These are phyloP conservation scores for Phalloptychus januarius DNA, from an alignment of 2,797 vertebrate genomes.

Conservation along the genomic window DNA sequence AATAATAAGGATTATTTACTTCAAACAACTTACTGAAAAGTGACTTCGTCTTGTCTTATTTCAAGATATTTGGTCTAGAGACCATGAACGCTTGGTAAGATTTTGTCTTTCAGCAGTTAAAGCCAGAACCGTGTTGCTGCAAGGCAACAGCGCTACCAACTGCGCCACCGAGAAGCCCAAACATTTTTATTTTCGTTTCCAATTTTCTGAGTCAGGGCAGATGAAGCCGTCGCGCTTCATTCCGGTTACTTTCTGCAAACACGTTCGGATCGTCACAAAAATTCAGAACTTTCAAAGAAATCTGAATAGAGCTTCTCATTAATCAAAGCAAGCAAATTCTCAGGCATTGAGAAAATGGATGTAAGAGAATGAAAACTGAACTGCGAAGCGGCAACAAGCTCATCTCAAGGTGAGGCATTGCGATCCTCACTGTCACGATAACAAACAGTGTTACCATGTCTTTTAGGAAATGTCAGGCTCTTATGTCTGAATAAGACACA, in stretches of 20 bases:
- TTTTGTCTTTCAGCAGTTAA: no score
- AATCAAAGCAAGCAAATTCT: not conserved
- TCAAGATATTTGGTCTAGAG: no score
- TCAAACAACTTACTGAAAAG: no score
- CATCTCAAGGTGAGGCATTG: not conserved
- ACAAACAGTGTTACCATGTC: not conserved
- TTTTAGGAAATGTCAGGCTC: not conserved
- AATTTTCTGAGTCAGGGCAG: not conserved
- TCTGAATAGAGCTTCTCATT: not conserved
- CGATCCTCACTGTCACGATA: not conserved
- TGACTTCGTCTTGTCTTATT: no score
- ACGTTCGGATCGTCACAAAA: not conserved
- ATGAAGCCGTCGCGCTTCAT: not conserved
- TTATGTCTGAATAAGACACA: not conserved
- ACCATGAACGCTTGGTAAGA: no score
- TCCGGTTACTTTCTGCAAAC: not conserved
- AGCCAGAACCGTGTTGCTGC: no score
- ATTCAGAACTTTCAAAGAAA: not conserved
- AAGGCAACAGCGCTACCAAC: no score
- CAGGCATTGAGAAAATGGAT: not conserved
- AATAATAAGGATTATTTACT: no score
- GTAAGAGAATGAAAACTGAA: not conserved
- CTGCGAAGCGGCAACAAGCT: not conserved
- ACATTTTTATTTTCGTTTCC: not conserved
- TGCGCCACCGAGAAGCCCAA: no score